Percentiles rank a stretch among this genome's conserved stretches.
phyloP scores from a whole-genome alignment of 2,113 vertebrate genomes.

The Elgaria multicarinata region DNA sequence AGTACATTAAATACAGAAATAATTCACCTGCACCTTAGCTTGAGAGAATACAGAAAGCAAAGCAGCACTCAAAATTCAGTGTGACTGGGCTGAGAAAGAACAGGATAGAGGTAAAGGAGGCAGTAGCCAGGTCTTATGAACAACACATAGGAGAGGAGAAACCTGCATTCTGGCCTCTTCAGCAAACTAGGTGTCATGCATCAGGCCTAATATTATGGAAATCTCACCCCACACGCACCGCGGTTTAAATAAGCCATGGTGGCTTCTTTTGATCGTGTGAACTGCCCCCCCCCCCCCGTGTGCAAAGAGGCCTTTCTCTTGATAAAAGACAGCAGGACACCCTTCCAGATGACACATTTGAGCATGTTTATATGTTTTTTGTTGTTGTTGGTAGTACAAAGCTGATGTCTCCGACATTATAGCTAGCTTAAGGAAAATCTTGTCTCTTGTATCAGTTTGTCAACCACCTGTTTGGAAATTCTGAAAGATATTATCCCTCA shows the following conservation, averaged over 20 bases:
- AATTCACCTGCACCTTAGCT: background rate
- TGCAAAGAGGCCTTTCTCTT: background rate
- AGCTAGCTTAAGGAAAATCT: background rate
- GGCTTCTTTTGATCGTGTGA: too few relatives aligned
- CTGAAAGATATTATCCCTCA: background rate
- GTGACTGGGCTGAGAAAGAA: background rate
- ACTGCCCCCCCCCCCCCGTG: background rate
- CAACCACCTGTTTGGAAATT: background rate
- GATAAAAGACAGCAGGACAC: background rate
- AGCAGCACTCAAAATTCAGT: background rate
- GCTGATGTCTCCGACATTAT: background rate
- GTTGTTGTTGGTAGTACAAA: background rate
- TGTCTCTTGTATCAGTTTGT: background rate
- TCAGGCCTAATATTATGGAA: background rate
- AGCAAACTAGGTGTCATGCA: background rate
- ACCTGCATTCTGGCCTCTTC: too few relatives aligned
- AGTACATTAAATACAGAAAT: background rate
- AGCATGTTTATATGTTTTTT: background rate
- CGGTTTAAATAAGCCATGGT: too few relatives aligned
- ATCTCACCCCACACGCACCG: too few relatives aligned
- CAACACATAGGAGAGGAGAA: background rate
- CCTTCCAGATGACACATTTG: background rate
- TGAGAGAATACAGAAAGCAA: background rate
- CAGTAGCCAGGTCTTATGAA: background rate
- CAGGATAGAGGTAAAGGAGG: background rate